Conservation (phyloP, 2,888 invertebrate species). For the Catocala fraxini region DNA sequence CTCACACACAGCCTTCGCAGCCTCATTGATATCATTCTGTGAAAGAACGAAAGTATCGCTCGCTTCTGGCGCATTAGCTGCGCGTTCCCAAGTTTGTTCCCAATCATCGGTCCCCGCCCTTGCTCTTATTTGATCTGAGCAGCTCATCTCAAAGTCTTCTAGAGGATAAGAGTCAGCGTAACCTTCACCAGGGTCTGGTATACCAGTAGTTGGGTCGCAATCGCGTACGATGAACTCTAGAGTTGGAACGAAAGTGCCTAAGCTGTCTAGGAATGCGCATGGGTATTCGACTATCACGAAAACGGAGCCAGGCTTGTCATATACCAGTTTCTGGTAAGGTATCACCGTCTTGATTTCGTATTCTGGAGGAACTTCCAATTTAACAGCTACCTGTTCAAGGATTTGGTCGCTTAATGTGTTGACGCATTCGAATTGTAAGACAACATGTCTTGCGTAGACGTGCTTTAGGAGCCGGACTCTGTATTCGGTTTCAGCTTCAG, state of each 20-base stretch:
- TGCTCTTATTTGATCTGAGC: constrained; percentile 75
- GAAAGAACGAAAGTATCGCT: constrained; percentile 98
- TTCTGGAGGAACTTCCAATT: constrained; percentile 94
- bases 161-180: constrained; percentile 98
- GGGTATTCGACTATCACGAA: constrained; percentile 93
- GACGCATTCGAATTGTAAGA: constrained; percentile 98
- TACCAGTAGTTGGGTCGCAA: constrained; percentile 98
- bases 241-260: constrained; percentile 95
- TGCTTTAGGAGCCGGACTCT: constrained; percentile 97
- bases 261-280: constrained; percentile 87
- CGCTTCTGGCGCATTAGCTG: constrained; percentile 90
- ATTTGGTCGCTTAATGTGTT: constrained; percentile 98
- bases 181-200: constrained; percentile 98
- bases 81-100: constrained; percentile 93
- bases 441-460: constrained; percentile 93
- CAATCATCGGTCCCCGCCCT: constrained; percentile 72
- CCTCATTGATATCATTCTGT: constrained; percentile 73
- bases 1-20: constrained; percentile 77
- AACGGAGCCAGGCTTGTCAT: constrained; percentile 94
- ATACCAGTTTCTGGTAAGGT: constrained; percentile 92
- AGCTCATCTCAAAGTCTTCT: constrained; percentile 91
- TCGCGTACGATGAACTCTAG: constrained; percentile 98
- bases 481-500: constrained; percentile 99
- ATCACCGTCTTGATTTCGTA: constrained; percentile 92
- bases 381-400: constrained; percentile 96